Percentiles rank a stretch among this genome's conserved stretches.
Evolutionary conservation across 2,797 vertebrate genomes (phyloP).

Genomic region (Lithobates pipiens): DNA sequence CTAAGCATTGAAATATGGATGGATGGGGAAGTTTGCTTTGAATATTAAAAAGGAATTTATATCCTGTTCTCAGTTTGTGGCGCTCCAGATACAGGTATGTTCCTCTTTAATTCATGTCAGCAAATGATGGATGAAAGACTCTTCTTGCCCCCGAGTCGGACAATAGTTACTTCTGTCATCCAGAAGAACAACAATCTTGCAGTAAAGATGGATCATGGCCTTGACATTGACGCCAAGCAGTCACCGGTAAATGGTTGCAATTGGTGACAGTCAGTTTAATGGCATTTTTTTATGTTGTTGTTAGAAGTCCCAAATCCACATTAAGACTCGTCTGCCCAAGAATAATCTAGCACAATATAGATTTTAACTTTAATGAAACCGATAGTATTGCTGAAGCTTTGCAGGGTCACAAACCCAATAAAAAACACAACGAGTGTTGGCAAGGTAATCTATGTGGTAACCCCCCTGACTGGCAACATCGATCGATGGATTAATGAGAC

Average conservation of each 20-base stretch:
- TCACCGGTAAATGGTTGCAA: background rate
- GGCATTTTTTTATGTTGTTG: background rate
- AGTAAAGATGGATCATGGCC: background rate
- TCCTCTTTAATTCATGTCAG: too few species aligned
- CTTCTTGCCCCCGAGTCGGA: too few species aligned
- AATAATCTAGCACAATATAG: background rate
- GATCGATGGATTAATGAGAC: constrained; percentile 2
- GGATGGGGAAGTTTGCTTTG: too few species aligned
- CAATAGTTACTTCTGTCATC: too few species aligned
- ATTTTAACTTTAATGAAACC: constrained; percentile 4
- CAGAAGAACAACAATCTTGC: too few species aligned
- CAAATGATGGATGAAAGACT: too few species aligned
- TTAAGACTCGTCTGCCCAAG: background rate
- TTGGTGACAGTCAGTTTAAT: background rate
- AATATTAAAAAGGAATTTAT: too few species aligned
- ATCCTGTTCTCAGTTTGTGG: too few species aligned
- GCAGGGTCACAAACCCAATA: background rate
- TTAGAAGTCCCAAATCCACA: background rate
- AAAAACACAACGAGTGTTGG: background rate
- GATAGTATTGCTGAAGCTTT: background rate
- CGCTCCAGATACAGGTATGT: too few species aligned
- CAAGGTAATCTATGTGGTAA: background rate
- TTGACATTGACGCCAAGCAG: background rate
- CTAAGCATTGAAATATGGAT: too few species aligned
- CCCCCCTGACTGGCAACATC: background rate